phyloP scores from a whole-genome alignment of 1,140 invertebrate genomes.

The Amphibalanus amphitrite region DNA sequence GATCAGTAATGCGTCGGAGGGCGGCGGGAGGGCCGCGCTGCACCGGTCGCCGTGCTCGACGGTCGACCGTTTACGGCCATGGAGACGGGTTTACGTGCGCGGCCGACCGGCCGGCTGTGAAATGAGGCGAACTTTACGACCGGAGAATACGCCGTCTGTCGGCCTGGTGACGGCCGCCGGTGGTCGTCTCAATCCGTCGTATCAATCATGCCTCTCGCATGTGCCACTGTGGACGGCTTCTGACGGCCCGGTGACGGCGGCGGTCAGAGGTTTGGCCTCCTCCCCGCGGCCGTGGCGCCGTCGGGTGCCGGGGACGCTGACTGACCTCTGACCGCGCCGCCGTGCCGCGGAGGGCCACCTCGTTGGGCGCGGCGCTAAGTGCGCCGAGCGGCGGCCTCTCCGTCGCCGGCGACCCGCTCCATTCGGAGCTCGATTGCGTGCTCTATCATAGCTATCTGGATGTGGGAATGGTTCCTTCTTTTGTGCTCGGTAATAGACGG shows the following conservation, averaged over 20 bases:
- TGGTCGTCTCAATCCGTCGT: neutral
- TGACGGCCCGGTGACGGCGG: too few species aligned
- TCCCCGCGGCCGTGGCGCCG: too few species aligned
- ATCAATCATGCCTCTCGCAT: neutral
- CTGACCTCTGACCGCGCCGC: too few species aligned
- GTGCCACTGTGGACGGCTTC: too few species aligned
- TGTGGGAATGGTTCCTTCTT: neutral
- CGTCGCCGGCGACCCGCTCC: neutral
- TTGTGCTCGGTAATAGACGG: neutral
- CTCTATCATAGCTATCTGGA: conserved; percentile 1
- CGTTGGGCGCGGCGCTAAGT: neutral
- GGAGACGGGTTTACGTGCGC: neutral
- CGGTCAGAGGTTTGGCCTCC: too few species aligned
- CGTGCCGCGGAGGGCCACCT: neutral
- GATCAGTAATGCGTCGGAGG: neutral
- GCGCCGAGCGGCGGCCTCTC: neutral
- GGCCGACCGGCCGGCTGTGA: neutral
- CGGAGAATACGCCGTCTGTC: neutral
- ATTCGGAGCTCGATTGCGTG: neutral
- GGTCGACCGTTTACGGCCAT: neutral
- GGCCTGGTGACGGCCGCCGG: too few species aligned
- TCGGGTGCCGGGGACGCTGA: too few species aligned
- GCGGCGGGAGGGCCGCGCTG: too few species aligned
- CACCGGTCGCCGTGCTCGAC: too few species aligned
- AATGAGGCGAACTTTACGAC: neutral